phyloP scores from a whole-genome alignment of 2,888 invertebrate species.

The Morinoia aosen region DNA sequence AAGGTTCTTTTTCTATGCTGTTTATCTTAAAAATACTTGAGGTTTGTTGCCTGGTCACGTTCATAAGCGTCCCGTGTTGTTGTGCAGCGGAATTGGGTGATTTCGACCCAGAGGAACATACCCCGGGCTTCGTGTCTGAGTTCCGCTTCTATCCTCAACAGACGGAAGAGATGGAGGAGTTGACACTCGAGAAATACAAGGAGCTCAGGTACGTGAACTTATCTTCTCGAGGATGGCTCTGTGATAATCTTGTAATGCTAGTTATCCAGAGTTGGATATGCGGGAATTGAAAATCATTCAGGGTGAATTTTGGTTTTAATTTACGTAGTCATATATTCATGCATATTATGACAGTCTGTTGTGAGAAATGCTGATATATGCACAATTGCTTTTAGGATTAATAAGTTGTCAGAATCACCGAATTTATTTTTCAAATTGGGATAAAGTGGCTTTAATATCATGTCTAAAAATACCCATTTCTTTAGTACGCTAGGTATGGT shows the following conservation, averaged over 20 bases:
- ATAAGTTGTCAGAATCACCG: too few species aligned
- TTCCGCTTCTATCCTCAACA: slow-evolving; percentile 97
- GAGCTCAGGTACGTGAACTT: slow-evolving; percentile 76
- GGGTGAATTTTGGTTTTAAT: background rate
- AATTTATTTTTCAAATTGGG: too few species aligned
- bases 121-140: slow-evolving; percentile 97
- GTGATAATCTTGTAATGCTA: background rate
- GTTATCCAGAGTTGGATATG: background rate
- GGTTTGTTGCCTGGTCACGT: background rate
- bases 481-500: too few species aligned
- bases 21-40: too few species aligned
- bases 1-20: too few species aligned
- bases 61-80: background rate
- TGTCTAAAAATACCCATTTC: too few species aligned
- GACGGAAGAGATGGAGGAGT: slow-evolving; percentile 95
- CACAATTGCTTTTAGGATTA: too few species aligned
- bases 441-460: too few species aligned
- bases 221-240: background rate
- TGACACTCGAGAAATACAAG: slow-evolving; percentile 92
- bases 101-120: slow-evolving; percentile 91
- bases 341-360: too few species aligned
- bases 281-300: background rate
- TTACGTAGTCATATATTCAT: background rate
- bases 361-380: too few species aligned
- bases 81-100: slow-evolving; percentile 94